Percentiles rank a stretch among this genome's conserved stretches.
phyloP scores from a whole-genome alignment of 2,888 invertebrate species.

The Mesochorus sp. region DNA sequence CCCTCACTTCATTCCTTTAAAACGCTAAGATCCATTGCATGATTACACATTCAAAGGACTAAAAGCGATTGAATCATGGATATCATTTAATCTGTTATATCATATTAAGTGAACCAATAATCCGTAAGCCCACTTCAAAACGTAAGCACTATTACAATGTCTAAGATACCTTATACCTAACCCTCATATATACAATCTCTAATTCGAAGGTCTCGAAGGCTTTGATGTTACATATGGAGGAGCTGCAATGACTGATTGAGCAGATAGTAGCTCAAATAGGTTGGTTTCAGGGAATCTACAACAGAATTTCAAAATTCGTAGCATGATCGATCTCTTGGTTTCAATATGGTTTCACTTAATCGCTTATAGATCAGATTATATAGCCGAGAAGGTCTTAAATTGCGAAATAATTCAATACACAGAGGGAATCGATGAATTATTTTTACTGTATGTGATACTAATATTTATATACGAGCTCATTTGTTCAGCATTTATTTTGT shows the following conservation, averaged over 20 bases:
- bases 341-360: no score
- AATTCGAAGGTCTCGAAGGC: conserved; percentile 4
- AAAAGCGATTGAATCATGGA: conserved; percentile 1
- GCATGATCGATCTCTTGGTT: no score
- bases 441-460: no score
- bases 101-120: conserved; percentile 4
- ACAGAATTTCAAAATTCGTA: no score
- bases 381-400: no score
- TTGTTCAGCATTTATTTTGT: no score
- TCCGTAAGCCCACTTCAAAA: neutral
- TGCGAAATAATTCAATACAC: no score
- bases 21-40: neutral
- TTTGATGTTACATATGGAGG: conserved; percentile 30
- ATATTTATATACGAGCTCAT: no score
- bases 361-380: no score
- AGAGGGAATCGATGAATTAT: no score
- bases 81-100: neutral
- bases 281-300: no score
- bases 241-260: neutral
- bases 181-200: neutral
- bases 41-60: neutral
- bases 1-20: neutral
- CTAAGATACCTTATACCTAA: neutral
- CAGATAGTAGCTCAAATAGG: no score
- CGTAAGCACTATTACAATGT: neutral